Conservation (phyloP, 2,113 vertebrate species). For the Neomonachus schauinslandi region DNA sequence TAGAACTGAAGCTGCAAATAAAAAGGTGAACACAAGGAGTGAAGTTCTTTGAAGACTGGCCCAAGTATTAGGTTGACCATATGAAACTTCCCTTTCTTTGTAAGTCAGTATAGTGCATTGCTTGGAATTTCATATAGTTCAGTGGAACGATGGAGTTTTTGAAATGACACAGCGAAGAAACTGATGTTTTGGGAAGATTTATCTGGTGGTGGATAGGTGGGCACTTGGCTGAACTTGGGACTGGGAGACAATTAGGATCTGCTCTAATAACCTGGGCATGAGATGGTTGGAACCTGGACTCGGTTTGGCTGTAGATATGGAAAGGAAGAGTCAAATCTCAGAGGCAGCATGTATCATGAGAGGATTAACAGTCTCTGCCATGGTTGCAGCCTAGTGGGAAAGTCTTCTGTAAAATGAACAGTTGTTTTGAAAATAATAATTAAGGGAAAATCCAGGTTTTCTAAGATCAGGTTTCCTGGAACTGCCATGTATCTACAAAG, state of each 20-base stretch:
- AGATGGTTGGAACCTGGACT: background rate
- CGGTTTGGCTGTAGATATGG: background rate
- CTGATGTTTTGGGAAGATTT: background rate
- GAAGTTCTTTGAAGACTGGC: background rate
- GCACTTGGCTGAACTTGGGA: background rate
- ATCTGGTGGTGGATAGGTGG: background rate
- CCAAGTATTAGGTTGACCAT: background rate
- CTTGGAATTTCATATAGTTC: background rate
- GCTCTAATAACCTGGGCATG: background rate
- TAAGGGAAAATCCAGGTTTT: background rate
- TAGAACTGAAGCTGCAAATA: background rate
- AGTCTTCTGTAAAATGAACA: background rate
- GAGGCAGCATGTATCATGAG: background rate
- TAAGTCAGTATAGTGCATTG: background rate
- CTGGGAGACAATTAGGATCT: background rate
- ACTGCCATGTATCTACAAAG: background rate
- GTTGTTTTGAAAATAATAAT: background rate
- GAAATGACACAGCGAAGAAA: background rate
- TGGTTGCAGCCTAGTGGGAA: background rate
- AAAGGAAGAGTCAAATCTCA: background rate
- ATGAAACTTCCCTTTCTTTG: background rate
- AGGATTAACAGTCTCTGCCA: background rate
- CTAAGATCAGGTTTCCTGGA: background rate
- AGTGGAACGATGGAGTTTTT: background rate
- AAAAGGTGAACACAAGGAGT: background rate